Base-by-base conservation (phyloP, 2,113 vertebrate genomes). In the Microcebus lehilahytsara region DNA sequence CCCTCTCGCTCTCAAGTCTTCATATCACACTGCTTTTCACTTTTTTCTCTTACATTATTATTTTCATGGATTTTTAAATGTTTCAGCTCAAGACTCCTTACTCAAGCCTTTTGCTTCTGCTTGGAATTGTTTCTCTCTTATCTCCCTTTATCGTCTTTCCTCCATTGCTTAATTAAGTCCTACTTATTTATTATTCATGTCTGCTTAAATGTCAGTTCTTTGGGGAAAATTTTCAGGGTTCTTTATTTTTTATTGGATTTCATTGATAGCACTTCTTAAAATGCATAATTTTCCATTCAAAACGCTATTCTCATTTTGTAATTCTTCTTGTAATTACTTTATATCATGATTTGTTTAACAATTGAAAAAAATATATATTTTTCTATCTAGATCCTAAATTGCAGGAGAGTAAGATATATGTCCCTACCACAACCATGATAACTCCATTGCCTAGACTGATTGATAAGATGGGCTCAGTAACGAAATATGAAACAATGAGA, bases 201-300 rank as follows among this genome's bases (percentile, higher is more conserved):
- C 67, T 86, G 32, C 22, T 86, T 64, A 96, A 80, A 94, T 89
- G 66, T 56, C 72, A 77, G 6, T 85, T 95, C 51, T 93, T 30
- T 53, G 78, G 83, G 42, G 9, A 67, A 49, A 79, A 40, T 49
- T 66, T 91, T 77, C 27, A 96, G 71, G 9, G 3, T 58, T 75
- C 32, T 34, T 95, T 67, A 51, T n/a, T 91, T 34, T 92, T 62
- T 51, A 11, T 67, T 14, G 32, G 25, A 67, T 87, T 89, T 94
- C 51, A 69, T 85, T 91, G 9, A 69, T 40, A 77, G 9, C 1
- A 46, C 27, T 56, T 74, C 49, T 89, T 83, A 94, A 81, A 96
- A 66, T 79, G 19, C 7, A 17, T 92, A 32, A 9, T 78, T 66
- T 81, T 46, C 17, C n/a, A 9, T 89, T 78, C n/a, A 53, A 71